Evolutionary conservation across 1,140 invertebrate species (phyloP), one percentile per base, ranked within the genome.

Genomic region (Campoletis sonorensis): DNA sequence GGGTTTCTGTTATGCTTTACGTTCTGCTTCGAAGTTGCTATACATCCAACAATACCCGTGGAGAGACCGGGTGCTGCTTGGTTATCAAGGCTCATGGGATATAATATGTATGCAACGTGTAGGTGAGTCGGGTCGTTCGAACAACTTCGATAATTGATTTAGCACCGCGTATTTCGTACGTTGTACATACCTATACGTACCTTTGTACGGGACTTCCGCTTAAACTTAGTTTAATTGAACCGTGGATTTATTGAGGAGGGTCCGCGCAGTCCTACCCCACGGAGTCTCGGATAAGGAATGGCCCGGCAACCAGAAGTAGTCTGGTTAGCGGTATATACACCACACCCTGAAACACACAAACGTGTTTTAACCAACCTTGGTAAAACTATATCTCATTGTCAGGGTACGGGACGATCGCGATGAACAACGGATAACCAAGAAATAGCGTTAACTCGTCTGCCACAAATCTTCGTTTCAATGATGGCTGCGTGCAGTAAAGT

Each of bases 201-300:
- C 86, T 86, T 86, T 87, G 85, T 89, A 85, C 85, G 81, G 68
- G 70, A 81, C 84, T 86, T 85, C 84, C 86, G 88, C 89, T 89
- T 90, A 89, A 91, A 90, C 89, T 91, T 89, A 88, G 89, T 91
- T 91, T 91, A 90, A 91, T 91, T 90, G 90, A 90, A 90, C 86
- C 85, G 77, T 86, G 85, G 87, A 90, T 90, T 91, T 91, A 91
- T 91, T 87, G 88, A 85, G 77, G 82, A 82, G 79, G 49, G 58
- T 45, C 30, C 23, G 30, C 33, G 33, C 13, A 70, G 27, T 33
- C 61, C 23, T 54, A 21, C 51, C 16, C 51, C 51, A 64, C 61
- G 1, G 23, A 64, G 67, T 33, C 61, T 64, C 11, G 67, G 30
- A 33, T 70, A 33, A 33, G 30, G 67, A 64, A 64, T 64, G 61